A percentile compares a stretch with the other conserved stretches of the same genome.
Conservation (phyloP, 2,888 invertebrate genomes). For the Heliconius sara region DNA sequence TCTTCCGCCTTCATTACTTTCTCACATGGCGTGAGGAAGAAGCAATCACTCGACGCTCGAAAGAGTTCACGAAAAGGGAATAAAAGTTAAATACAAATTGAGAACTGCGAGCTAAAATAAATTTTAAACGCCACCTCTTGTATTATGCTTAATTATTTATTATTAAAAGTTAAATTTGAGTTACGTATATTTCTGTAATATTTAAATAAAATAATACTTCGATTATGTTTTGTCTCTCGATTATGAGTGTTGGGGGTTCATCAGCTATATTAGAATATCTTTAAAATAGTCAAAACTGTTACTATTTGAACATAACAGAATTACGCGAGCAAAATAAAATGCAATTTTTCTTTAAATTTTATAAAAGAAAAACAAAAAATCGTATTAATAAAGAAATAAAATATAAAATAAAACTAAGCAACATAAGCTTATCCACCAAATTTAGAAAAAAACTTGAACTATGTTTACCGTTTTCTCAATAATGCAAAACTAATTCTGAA, state of each 20-base stretch:
- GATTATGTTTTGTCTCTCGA: too few relatives aligned
- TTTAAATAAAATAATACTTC: neutral
- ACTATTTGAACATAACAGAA: too few relatives aligned
- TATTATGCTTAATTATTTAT: too few relatives aligned
- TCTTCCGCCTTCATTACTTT: constrained; percentile 6
- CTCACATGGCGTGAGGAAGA: constrained; percentile 18
- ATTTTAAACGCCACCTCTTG: too few relatives aligned
- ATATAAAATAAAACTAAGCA: neutral
- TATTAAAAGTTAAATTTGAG: neutral
- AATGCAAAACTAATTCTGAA: constrained; percentile 31
- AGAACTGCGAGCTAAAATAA: too few relatives aligned
- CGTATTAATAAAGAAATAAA: neutral
- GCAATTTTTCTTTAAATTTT: too few relatives aligned
- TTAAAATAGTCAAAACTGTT: too few relatives aligned
- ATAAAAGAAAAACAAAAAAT: too few relatives aligned
- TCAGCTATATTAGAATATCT: too few relatives aligned
- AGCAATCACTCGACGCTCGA: constrained; percentile 14
- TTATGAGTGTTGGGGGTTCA: too few relatives aligned
- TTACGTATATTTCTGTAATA: neutral
- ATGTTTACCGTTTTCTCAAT: constrained; percentile 18
- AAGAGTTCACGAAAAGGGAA: constrained; percentile 18
- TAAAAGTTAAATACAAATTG: constrained; percentile 1
- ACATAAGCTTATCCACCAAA: neutral
- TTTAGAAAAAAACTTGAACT: neutral
- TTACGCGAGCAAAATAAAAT: too few relatives aligned